Evolutionary conservation across 2,888 invertebrate genomes (phyloP).

Genomic region (Lasioglossum figueresi): DNA sequence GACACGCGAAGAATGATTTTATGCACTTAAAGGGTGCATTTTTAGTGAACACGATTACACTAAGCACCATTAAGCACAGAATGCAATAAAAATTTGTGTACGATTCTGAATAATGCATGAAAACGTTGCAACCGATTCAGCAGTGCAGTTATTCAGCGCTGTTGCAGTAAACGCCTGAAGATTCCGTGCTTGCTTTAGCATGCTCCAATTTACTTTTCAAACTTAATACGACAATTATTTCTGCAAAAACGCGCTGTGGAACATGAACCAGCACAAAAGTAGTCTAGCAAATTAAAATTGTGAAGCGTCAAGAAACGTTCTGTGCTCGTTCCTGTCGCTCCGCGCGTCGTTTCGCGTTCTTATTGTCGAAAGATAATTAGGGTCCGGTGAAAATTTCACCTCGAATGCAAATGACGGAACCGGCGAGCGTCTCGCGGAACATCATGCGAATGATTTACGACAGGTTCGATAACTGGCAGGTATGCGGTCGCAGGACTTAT

Average conservation of each 20-base stretch:
- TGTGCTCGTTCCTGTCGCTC: neutral
- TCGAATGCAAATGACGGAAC: conserved; percentile 25
- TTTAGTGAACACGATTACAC: too few species aligned
- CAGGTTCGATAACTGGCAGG: conserved; percentile 13
- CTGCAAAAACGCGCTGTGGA: neutral
- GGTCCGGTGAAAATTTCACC: neutral
- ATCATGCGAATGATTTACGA: conserved; percentile 27
- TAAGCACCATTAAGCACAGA: too few species aligned
- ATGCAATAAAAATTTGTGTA: too few species aligned
- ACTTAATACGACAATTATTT: neutral
- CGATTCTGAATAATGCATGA: too few species aligned
- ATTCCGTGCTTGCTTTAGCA: neutral
- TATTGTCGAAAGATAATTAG: conserved; percentile 7
- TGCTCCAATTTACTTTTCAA: neutral
- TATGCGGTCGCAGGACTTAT: conserved; percentile 12
- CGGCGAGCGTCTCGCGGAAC: neutral
- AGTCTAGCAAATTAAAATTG: neutral
- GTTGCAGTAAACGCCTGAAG: neutral
- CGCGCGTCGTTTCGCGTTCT: neutral
- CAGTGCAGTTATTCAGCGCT: too few species aligned
- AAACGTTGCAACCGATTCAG: too few species aligned
- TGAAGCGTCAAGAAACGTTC: neutral
- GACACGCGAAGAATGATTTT: too few species aligned
- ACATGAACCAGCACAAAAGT: neutral
- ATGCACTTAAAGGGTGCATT: too few species aligned